Evolutionary conservation across 2,797 vertebrate genomes (phyloP).

Genomic region (Crypturellus tataupa): DNA sequence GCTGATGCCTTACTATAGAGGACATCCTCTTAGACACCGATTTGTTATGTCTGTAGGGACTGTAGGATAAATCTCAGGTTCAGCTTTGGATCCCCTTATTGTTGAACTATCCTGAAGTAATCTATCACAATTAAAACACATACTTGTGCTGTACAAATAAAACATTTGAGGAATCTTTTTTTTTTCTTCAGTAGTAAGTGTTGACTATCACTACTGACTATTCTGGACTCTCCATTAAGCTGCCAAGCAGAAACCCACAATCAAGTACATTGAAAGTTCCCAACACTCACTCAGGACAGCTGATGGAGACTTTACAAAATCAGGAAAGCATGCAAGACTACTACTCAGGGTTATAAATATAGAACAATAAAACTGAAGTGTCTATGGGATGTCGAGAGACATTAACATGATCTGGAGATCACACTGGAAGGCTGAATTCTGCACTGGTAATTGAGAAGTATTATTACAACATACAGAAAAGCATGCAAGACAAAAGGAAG

Average conservation of each 20-base stretch:
- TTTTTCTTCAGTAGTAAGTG: background rate
- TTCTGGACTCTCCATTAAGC: background rate
- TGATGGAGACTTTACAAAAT: background rate
- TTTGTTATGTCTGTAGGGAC: background rate
- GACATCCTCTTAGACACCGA: background rate
- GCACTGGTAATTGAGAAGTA: background rate
- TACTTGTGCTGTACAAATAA: background rate
- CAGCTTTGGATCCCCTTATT: background rate
- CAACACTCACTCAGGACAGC: background rate
- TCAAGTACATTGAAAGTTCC: background rate
- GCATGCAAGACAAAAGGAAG: background rate
- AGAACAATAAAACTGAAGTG: background rate
- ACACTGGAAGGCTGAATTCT: background rate
- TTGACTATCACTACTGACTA: background rate
- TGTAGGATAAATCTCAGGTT: background rate
- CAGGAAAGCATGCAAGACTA: background rate
- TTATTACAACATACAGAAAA: background rate
- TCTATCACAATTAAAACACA: background rate
- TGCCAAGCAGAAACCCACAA: background rate
- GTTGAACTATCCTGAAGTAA: background rate
- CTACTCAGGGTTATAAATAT: background rate
- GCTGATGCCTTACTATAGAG: background rate
- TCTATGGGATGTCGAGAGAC: background rate
- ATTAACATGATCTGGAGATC: background rate
- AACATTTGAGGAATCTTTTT: background rate